A percentile compares a stretch with the other conserved stretches of the same genome.
These are phyloP conservation scores for Mellilla xanthometata DNA, from an alignment of 2,888 invertebrate species.

Conservation along the genomic window DNA sequence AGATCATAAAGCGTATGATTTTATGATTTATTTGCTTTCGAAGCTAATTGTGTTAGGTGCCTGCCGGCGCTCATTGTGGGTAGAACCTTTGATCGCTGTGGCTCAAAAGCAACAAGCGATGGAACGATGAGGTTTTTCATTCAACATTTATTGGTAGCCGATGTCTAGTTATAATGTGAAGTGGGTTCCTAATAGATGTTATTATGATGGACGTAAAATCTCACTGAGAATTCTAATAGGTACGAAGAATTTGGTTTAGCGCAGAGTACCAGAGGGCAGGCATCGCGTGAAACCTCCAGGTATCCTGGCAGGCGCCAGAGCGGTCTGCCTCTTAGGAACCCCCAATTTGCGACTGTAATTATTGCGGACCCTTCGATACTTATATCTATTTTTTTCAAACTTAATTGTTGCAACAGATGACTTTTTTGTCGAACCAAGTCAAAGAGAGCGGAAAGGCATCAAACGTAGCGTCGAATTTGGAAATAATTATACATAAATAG, in stretches of 20 bases:
- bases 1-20: slow-evolving; percentile 56
- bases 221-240: slow-evolving; percentile 28
- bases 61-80: slow-evolving; percentile 50
- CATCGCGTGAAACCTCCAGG: slow-evolving; percentile 69
- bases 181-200: slow-evolving; percentile 32
- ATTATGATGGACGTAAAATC: slow-evolving; percentile 31
- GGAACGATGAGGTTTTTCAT: slow-evolving; percentile 40
- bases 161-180: slow-evolving; percentile 38
- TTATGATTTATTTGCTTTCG: slow-evolving; percentile 67
- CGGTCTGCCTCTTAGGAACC: slow-evolving; percentile 73
- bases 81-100: slow-evolving; percentile 41
- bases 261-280: slow-evolving; percentile 42
- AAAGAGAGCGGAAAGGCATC: slow-evolving; percentile 83
- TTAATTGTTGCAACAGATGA: slow-evolving; percentile 83
- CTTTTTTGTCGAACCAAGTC: slow-evolving; percentile 81
- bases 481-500: slow-evolving; percentile 84
- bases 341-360: slow-evolving; percentile 81
- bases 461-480: slow-evolving; percentile 82
- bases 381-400: slow-evolving; percentile 78
- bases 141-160: slow-evolving; percentile 41
- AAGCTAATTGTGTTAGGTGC: slow-evolving; percentile 62
- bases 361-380: slow-evolving; percentile 83
- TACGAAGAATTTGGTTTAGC: slow-evolving; percentile 27
- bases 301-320: slow-evolving; percentile 72
- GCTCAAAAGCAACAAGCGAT: slow-evolving; percentile 44